Base-by-base conservation (phyloP, 1,140 invertebrate genomes). In the Drosophila novamexicana region DNA sequence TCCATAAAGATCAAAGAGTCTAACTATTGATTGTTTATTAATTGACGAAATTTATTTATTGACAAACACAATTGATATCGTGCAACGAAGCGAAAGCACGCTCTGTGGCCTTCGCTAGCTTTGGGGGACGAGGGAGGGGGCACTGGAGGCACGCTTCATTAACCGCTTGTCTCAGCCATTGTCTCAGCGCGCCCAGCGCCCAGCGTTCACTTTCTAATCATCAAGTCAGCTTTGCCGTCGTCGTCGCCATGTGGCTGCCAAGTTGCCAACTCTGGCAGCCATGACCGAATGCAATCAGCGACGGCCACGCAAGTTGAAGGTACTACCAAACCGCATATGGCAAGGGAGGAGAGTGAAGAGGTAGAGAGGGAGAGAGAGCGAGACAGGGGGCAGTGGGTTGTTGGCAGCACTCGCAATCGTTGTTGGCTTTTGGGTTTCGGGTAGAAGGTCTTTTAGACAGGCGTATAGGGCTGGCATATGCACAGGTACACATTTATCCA, bases 221-320 rank as follows among this genome's bases (percentile, higher is more conserved):
- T 76, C 74, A 57, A 63, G 68, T 63, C 56, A 50, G 14, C 52
- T 36, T 34, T 37, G 7, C 1, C 22, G 49, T 52, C 62, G 22
- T 22, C 42, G 56, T 37, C 42, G 61, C 56, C 69, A 42, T 56
- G 22, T 47, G 42, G 63, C 64, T 83, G 84, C 83, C 84, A 88
- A 49, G 74, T 65, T 69, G 72, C 45, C 68, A 79, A 58, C 56
- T 52, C 49, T 63, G 62, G 63, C 69, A 89, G 84, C 83, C 84
- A 88, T 88, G 83, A 88, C 79, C 83, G 83, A 85, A 80, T 88
- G 84, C 85, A 81, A 80, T 81, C 65, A 82, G 45, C 81, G 81
- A 70, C 53, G 62, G 67, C 67, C 42, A 45, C 74, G 82, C 83
- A 85, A 85, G 81, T 85, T 85, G 82, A 86, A 86, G 82, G 82